Evolutionary conservation across 2,888 invertebrate genomes (phyloP), one percentile per base, ranked within the genome.

Genomic region (Druceiella hillmani): DNA sequence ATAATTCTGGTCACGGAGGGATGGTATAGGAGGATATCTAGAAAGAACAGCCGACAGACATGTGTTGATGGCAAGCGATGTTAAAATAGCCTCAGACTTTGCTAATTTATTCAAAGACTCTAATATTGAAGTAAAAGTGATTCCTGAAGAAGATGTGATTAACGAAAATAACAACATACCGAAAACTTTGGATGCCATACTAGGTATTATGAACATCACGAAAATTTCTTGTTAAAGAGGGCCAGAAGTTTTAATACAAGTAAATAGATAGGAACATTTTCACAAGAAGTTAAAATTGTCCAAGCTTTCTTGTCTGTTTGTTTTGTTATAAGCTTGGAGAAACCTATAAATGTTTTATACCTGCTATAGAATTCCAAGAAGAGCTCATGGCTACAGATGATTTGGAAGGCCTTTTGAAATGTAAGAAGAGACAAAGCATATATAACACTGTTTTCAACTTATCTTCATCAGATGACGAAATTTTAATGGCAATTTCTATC

Each of bases 121-220:
- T 43, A 34, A 28, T 17, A 45, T 48, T 16, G 10, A 11, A 11
- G 43, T 48, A 33, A 27, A 48, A 29, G 44, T 28, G 36, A 35
- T 47, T 25, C 36, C 38, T 32, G 40, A 41, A 4, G 41, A 41
- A 34, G 41, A 41, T 29, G 26, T 41, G 3, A 17, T 24, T 14
- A 22, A 36, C 12, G 31, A 16, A 25, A 45, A 42, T 28, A 43
- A 44, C 28, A 16, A 20, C 28, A 37, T 47, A 20, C 45, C 45
- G 7, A 45, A 48, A 28, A 7, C 34, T 26, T 27, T 46, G 9
- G 40, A 43, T 47, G 45, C 45, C 16, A 36, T 48, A 16, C 47
- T 45, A 28, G 47, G 49, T 38, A 38, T 49, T n/a, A 49, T 47
- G 47, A 37, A 46, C 24, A 48, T 49, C 24, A 49, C 46, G 27